These are phyloP conservation scores for Eptatretus atami DNA, from an alignment of 2,797 vertebrate genomes.

Conservation along the genomic window DNA sequence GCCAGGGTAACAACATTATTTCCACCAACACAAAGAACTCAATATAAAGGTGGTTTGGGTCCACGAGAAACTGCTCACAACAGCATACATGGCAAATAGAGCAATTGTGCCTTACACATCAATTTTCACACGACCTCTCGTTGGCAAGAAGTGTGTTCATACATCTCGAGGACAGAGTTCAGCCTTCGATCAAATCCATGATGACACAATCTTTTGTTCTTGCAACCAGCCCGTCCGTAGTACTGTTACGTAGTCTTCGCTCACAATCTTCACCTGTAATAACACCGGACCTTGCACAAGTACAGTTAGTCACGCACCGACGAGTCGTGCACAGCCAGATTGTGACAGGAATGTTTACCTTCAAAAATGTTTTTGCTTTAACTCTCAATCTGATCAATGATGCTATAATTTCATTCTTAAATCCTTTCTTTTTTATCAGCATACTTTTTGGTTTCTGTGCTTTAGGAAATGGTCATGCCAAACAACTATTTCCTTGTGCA, in stretches of 20 bases:
- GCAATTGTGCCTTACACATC: too few species aligned
- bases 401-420: background rate
- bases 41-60: too few species aligned
- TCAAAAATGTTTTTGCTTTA: background rate
- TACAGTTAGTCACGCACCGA: background rate
- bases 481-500: too few species aligned
- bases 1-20: too few species aligned
- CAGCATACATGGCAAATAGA: too few species aligned
- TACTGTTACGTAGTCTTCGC: slow-evolving; percentile 74
- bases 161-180: slow-evolving; percentile 81
- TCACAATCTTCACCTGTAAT: slow-evolving; percentile 95
- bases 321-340: too few species aligned
- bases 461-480: too few species aligned
- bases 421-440: too few species aligned
- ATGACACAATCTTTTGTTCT: slow-evolving; percentile 98
- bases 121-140: slow-evolving; percentile 28
- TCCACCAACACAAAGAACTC: too few species aligned
- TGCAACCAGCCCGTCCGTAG: slow-evolving; percentile 74
- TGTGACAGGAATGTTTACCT: too few species aligned
- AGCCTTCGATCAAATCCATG: slow-evolving; percentile 96
- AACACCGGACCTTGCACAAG: slow-evolving; percentile 52
- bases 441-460: too few species aligned
- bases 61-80: too few species aligned
- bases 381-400: background rate
- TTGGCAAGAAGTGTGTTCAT: slow-evolving; percentile 97